Conservation (phyloP, 2,888 invertebrate species). For the Celastrina argiolus region DNA sequence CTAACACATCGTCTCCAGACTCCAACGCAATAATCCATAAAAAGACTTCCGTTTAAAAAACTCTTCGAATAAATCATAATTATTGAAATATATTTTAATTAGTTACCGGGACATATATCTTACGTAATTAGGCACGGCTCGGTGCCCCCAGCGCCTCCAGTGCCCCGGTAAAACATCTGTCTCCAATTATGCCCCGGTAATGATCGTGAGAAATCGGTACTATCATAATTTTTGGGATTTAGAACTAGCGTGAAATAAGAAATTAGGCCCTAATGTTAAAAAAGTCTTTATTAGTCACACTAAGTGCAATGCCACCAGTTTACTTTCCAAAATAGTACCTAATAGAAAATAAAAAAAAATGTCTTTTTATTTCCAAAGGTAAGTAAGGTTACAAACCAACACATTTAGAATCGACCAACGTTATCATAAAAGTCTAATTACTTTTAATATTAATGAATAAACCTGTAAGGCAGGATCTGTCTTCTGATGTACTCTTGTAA, state of each 20-base stretch:
- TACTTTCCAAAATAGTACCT: too few species aligned
- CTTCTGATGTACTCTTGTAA: too few species aligned
- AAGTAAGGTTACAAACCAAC: too few species aligned
- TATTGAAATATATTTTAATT: conserved; percentile 39
- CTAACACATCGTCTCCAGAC: background rate
- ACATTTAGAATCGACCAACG: too few species aligned
- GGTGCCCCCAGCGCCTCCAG: conserved; percentile 28
- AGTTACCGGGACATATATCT: conserved; percentile 42
- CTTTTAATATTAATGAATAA: too few species aligned
- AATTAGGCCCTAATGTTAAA: too few species aligned
- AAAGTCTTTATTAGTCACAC: too few species aligned
- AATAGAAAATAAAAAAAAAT: too few species aligned
- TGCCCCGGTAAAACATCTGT: conserved; percentile 37
- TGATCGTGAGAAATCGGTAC: conserved; percentile 41
- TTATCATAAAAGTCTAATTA: too few species aligned
- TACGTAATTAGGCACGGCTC: conserved; percentile 39
- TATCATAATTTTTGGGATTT: conserved; percentile 37
- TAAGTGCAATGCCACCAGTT: too few species aligned
- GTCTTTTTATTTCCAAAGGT: too few species aligned
- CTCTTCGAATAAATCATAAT: conserved; percentile 38
- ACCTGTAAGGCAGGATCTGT: too few species aligned
- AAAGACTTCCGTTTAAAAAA: conserved; percentile 10
- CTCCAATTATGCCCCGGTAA: conserved; percentile 41
- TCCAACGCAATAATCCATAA: conserved; percentile 6
- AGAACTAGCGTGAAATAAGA: background rate